Evolutionary conservation across 2,888 invertebrate species (phyloP).

Genomic region (Monochamus alternatus): DNA sequence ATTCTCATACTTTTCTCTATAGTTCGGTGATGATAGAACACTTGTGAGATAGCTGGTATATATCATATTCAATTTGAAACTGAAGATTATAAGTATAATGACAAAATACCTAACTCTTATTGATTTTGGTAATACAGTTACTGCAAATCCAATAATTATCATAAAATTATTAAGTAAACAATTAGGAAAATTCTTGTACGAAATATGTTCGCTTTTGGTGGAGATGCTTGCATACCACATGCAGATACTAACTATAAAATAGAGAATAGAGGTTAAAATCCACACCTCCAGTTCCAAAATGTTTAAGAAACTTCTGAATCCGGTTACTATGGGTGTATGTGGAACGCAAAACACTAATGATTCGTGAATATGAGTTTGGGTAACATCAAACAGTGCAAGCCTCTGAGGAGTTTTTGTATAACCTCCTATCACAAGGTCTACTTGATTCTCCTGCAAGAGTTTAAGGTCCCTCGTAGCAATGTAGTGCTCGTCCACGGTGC

Average conservation of each 20-base stretch:
- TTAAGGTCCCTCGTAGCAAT: constrained; percentile 58
- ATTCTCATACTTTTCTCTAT: constrained; percentile 57
- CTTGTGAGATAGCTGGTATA: constrained; percentile 61
- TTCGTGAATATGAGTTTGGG: constrained; percentile 63
- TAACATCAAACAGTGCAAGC: constrained; percentile 61
- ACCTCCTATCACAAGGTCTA: constrained; percentile 65
- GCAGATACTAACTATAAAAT: constrained; percentile 34
- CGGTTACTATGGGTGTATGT: constrained; percentile 56
- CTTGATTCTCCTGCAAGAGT: constrained; percentile 55
- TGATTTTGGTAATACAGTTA: constrained; percentile 55
- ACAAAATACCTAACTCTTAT: constrained; percentile 53
- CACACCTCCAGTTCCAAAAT: constrained; percentile 42
- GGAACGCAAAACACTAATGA: constrained; percentile 65
- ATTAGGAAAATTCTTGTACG: constrained; percentile 42
- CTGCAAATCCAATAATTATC: constrained; percentile 53
- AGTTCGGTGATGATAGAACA: constrained; percentile 57
- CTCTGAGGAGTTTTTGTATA: constrained; percentile 60
- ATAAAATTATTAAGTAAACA: constrained; percentile 51
- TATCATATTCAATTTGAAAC: constrained; percentile 55
- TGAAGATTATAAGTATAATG: constrained; percentile 55
- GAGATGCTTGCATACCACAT: constrained; percentile 41
- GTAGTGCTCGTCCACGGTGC: constrained; percentile 54
- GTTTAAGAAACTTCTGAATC: constrained; percentile 40
- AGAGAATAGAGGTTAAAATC: constrained; percentile 31
- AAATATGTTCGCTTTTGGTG: constrained; percentile 27